Evolutionary conservation across 1,140 invertebrate species (phyloP).

Genomic region (Bursaphelenchus mucronatus): DNA sequence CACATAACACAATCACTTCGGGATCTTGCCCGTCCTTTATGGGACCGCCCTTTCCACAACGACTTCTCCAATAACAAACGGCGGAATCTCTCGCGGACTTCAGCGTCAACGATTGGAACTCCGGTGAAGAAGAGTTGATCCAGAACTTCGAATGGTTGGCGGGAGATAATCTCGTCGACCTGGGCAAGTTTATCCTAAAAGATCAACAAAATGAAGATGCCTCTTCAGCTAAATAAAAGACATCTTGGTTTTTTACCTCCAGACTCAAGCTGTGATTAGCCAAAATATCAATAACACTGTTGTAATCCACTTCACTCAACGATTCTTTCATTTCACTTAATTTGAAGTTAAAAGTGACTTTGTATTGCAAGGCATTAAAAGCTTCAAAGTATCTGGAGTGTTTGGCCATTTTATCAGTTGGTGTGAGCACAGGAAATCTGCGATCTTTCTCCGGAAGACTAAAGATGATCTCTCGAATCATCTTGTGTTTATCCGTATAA

Average conservation of each 20-base stretch:
- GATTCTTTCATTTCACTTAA: slow-evolving; percentile 29
- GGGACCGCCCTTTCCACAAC: slow-evolving; percentile 9
- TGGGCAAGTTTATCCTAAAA: slow-evolving; percentile 34
- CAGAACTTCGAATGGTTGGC: slow-evolving; percentile 31
- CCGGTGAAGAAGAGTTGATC: slow-evolving; percentile 35
- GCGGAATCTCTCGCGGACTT: slow-evolving; percentile 38
- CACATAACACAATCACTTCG: slow-evolving; percentile 3
- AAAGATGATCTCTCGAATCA: slow-evolving; percentile 29
- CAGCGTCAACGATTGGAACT: slow-evolving; percentile 37
- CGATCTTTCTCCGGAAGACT: slow-evolving; percentile 23
- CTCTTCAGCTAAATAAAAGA: not conserved
- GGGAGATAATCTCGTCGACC: slow-evolving; percentile 26
- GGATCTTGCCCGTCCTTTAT: no score
- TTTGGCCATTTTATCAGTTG: not conserved
- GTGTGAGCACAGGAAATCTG: slow-evolving; percentile 16
- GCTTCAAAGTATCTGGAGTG: slow-evolving; percentile 40
- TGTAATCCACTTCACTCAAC: slow-evolving; percentile 15
- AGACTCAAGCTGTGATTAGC: slow-evolving; percentile 25
- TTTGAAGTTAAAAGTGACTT: slow-evolving; percentile 36
- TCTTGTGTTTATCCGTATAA: slow-evolving; percentile 35
- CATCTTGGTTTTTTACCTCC: slow-evolving; percentile 21
- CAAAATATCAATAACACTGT: slow-evolving; percentile 19
- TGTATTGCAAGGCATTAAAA: slow-evolving; percentile 35
- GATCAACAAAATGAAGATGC: slow-evolving; percentile 6
- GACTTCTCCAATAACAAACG: slow-evolving; percentile 26